Evolutionary conservation across 2,797 vertebrate genomes (phyloP).

Genomic region (Diplodus sargus): DNA sequence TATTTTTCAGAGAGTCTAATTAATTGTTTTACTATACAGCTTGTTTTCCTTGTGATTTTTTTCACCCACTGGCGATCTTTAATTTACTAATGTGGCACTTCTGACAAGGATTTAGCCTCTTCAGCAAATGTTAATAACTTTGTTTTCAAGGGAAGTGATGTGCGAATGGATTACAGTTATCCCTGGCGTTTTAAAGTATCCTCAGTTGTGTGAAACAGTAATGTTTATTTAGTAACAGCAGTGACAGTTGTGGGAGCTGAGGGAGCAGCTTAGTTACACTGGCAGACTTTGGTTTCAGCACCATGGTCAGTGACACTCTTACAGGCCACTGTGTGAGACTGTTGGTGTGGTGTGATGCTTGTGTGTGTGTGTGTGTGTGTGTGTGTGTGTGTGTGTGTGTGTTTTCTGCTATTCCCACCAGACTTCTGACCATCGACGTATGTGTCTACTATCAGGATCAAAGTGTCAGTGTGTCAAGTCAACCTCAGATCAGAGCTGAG

Average conservation of each 20-base stretch:
- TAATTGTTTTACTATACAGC: constrained; percentile 26
- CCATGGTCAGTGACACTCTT: constrained; percentile 79
- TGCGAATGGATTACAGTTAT: neutral
- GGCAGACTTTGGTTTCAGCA: constrained; percentile 74
- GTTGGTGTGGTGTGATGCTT: neutral
- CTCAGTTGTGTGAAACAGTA: neutral
- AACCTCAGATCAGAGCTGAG: constrained; percentile 1
- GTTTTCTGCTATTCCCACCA: constrained; percentile 9
- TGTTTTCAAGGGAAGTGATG: neutral
- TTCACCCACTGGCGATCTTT: constrained; percentile 28
- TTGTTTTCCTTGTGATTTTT: constrained; percentile 30
- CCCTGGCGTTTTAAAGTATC: neutral
- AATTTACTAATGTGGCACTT: constrained; percentile 33
- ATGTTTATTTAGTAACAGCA: constrained; percentile 17
- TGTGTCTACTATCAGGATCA: constrained; percentile 7
- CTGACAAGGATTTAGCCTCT: constrained; percentile 14
- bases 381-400: constrained; percentile 13
- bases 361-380: constrained; percentile 1
- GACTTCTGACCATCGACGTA: neutral
- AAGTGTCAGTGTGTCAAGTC: neutral
- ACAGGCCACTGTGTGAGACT: constrained; percentile 17
- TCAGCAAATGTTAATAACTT: neutral
- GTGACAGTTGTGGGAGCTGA: neutral
- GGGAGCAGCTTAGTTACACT: constrained; percentile 7
- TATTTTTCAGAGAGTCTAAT: constrained; percentile 12